phyloP scores from a whole-genome alignment of 1,140 invertebrate species.

The Calephelis nemesis region DNA sequence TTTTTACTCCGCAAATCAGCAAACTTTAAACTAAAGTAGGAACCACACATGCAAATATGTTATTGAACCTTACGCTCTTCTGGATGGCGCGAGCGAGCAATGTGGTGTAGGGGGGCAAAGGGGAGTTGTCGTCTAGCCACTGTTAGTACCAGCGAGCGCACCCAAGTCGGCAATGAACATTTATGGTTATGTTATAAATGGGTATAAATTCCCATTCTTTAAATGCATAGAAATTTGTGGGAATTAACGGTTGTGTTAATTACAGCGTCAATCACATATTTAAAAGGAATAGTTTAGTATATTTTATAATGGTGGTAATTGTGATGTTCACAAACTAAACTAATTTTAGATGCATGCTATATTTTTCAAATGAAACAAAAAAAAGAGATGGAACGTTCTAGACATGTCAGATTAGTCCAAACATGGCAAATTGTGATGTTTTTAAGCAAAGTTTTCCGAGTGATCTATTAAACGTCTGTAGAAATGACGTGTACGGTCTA shows the following conservation, averaged over 20 bases:
- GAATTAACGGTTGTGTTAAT: not conserved
- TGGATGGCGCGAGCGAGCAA: slow-evolving; percentile 82
- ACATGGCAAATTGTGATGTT: too few relatives aligned
- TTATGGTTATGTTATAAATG: not conserved
- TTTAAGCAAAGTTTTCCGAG: too few relatives aligned
- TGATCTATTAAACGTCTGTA: too few relatives aligned
- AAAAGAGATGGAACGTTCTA: too few relatives aligned
- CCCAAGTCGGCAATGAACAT: slow-evolving; percentile 36
- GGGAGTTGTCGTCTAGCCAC: slow-evolving; percentile 85
- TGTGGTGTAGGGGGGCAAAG: slow-evolving; percentile 82
- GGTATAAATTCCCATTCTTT: too few relatives aligned
- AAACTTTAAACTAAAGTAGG: slow-evolving; percentile 26
- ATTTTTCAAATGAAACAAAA: too few relatives aligned
- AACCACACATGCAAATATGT: slow-evolving; percentile 54
- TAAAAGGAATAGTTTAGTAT: not conserved
- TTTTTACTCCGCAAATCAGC: not conserved
- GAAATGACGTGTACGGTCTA: too few relatives aligned
- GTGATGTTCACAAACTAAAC: too few relatives aligned
- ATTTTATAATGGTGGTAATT: too few relatives aligned
- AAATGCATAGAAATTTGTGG: too few relatives aligned
- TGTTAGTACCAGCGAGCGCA: slow-evolving; percentile 69
- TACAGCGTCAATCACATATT: not conserved
- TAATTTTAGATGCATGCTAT: too few relatives aligned
- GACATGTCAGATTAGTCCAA: too few relatives aligned
- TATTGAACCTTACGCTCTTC: slow-evolving; percentile 80